Base-by-base conservation (phyloP, 2,797 vertebrate species). In the Peromyscus attwateri region DNA sequence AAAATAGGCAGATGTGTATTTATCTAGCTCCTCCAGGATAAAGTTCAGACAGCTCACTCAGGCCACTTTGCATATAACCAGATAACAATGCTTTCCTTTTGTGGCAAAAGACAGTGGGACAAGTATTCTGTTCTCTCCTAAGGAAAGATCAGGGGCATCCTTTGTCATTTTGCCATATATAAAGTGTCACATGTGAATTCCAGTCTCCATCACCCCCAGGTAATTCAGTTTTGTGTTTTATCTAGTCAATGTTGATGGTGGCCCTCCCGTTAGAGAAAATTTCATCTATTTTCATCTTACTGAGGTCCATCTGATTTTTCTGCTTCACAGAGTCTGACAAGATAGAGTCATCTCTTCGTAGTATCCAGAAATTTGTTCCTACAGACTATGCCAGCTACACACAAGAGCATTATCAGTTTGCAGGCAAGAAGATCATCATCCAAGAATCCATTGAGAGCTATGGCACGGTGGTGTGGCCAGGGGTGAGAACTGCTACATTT, bases 381-480 rank as follows among this genome's bases (percentile, higher is more conserved):
- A 96, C 90, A 90, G 96, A 99, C 83, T 99, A 98, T 8, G 96
- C 49, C 98, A 99, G 95, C 97, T 92, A 97, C 1, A 98, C 98
- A 2, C 99, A 98, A 98, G 99, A 99, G 93, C 96, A 98, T 34
- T 98, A 99, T 55, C 75, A 43, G 0, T 99, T 99, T 0, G 99
- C 55, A 0, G 99, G 99, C 73, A 98, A 99, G 77, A 97, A 99
- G 96, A 99, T 99, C 3, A 40, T 97, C 79, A 99, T 99, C 87
- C 98, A 99, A 57, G 99, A 99, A 89, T 99, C 98, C 37, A 98
- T 99, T 34, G 99, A 99, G 95, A 99, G 98, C 43, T 99, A 97
- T 0, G 99, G 99, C 90, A 99, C 99, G 0, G 98, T 99, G 97
- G 99, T 99, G 77, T 99, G 99, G 99, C 99, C 99, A 0, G 99